These are phyloP conservation scores for Aspidiotus rigidus DNA, from an alignment of 2,888 invertebrate species.

Conservation along the genomic window DNA sequence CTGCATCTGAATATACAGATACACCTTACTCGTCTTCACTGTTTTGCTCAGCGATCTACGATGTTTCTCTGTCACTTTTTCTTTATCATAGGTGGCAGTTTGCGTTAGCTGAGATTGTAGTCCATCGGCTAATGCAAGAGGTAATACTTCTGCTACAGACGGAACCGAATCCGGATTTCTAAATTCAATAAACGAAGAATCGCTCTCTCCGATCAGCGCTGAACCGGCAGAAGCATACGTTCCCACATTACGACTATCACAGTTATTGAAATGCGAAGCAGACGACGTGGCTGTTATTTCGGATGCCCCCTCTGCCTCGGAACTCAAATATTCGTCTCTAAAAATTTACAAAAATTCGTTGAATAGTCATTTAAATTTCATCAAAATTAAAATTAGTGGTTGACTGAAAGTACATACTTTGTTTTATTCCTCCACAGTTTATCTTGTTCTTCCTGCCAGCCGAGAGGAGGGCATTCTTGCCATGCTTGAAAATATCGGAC, in stretches of 20 bases:
- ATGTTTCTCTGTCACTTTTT: neutral
- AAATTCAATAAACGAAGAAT: constrained; percentile 48
- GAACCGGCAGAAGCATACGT: no score
- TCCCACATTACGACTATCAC: neutral
- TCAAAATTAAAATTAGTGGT: no score
- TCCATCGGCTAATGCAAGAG: constrained; percentile 12
- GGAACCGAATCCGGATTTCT: constrained; percentile 42
- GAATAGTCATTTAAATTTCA: neutral
- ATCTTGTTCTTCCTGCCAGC: constrained; percentile 78
- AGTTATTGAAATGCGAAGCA: constrained; percentile 13
- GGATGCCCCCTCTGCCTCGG: constrained; percentile 16
- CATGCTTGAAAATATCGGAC: constrained; percentile 94
- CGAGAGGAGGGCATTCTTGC: constrained; percentile 82
- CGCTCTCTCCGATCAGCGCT: constrained; percentile 38
- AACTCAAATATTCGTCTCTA: constrained; percentile 31
- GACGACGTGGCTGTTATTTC: constrained; percentile 13
- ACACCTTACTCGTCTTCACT: constrained; percentile 48
- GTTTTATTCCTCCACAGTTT: constrained; percentile 47
- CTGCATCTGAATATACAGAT: constrained; percentile 96
- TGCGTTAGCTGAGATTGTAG: neutral
- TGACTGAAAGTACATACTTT: constrained; percentile 34
- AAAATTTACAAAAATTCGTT: neutral
- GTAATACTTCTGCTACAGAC: neutral
- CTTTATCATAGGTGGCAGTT: neutral
- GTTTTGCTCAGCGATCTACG: constrained; percentile 1